Evolutionary conservation across 2,113 vertebrate species (phyloP), one percentile per base, ranked within the genome.

Genomic region (Eulemur rufifrons): DNA sequence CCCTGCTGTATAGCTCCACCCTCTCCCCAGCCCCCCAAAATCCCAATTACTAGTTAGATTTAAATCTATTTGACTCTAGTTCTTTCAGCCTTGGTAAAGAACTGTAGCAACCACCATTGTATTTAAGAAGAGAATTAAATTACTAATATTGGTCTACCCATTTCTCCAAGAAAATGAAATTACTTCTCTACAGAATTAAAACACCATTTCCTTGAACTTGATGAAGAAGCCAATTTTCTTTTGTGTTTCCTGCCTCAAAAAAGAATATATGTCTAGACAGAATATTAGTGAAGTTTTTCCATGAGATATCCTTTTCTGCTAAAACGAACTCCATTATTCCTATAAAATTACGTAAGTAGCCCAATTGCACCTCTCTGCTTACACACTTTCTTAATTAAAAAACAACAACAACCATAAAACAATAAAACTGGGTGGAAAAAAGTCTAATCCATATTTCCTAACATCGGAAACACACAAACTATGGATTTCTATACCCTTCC

Each of bases 81-180:
- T 92, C 39, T 94, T 92, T 82, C 34, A 93, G 77, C 23, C 37
- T 88, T 77, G 37, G 32, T 90, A 95, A 96, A 96, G 89, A 98
- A 89, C 83, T 91, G 25, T 52, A 93, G 47, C 56, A 71, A 81
- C 61, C 64, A 68, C 89, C 63, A 89, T 97, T 94, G 94, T 95
- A 73, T 92, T 96, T 97, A 94, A 97, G 86, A 94, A 86, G 59
- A 82, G 32, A 97, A 97, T 96, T 95, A 96, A 97, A 94, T 98
- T 96, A 96, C 91, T 96, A 96, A 94, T 89, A 97, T 96, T 2
- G 17, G 93, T 91, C 88, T 96, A 95, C 88, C 93, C 77, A 87
- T 96, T 96, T 96, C 89, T 96, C 80, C 64, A 89, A 97, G 95
- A 97, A 98, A 98, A 97, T 96, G 95, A 97, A 97, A 98, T 97